Base-by-base conservation (phyloP, 2,113 vertebrate genomes). In the Phylloscopus trochiloides region DNA sequence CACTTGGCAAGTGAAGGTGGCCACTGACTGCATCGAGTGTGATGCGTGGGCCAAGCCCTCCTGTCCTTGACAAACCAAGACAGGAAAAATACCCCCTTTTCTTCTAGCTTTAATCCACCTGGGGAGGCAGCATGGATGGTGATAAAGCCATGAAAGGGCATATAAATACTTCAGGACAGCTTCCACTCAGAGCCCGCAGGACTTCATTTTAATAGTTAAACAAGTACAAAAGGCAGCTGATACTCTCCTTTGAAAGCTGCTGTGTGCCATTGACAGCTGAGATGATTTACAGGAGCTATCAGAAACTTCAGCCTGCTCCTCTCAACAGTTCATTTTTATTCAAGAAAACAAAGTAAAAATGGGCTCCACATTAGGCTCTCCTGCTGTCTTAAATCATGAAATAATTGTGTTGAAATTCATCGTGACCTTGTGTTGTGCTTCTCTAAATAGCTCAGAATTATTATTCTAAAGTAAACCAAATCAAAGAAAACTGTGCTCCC, bases 321-420 rank as follows among this genome's bases (percentile, higher is more conserved):
- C 75, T 91, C 71, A 90, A 79, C 43, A 38, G 75, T 71, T 90
- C 65, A 59, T 90, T 95, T 96, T 83, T 80, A 93, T 81, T 91
- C 89, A 72, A 61, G 57, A 91, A 81, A 88, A 62, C 51, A 86
- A 94, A 77, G 71, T 20, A 67, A 80, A 80, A 92, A 51, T 63
- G n/a, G 63, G 70, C 67, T 95, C 66, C 73, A 68, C 74, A 59
- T 91, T 84, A 90, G 84, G 58, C 76, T 86, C 67, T 81, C 77
- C 93, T 68, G 68, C 77, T 94, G 86, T 82, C 78, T 85, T 88
- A 87, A 93, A 90, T 94, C 72, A 82, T 34, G 10, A 86, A 93
- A 71, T 91, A 94, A 87, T 89, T 90, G 81, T 34, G 61, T 42
- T 93, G 90, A 81, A 94, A 90, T 84, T 81, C 51, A 62, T 71